Evolutionary conservation across 2,113 vertebrate genomes (phyloP).

Genomic region (Phylloscopus whistleri): DNA sequence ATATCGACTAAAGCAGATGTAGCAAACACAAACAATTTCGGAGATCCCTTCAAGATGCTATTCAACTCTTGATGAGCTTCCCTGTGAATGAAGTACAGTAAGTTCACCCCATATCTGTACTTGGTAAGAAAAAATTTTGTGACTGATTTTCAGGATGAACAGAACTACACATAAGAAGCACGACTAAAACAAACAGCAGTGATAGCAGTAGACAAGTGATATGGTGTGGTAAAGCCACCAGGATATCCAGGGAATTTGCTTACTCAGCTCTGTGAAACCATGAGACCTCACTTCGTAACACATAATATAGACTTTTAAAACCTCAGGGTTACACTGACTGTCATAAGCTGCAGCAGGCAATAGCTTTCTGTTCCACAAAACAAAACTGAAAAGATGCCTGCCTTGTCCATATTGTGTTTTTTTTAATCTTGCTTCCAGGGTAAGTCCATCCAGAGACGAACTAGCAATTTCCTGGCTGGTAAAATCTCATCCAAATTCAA

Average conservation of each 20-base stretch:
- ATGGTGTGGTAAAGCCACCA: slow-evolving; percentile 11
- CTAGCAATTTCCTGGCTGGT: not conserved
- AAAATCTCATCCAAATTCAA: not conserved
- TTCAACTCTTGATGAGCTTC: not conserved
- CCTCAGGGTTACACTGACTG: slow-evolving; percentile 6
- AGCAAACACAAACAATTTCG: not conserved
- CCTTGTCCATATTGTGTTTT: not conserved
- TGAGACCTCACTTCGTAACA: not conserved
- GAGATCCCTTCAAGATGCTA: not conserved
- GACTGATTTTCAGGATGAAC: not conserved
- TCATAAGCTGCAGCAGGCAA: not conserved
- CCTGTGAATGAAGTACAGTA: not conserved
- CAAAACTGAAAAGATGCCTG: not conserved
- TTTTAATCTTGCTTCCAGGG: not conserved
- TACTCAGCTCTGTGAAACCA: slow-evolving; percentile 33
- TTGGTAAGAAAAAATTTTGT: not conserved
- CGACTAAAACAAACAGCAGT: not conserved
- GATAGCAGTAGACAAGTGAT: not conserved
- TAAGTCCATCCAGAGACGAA: not conserved
- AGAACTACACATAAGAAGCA: not conserved
- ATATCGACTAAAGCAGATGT: not conserved
- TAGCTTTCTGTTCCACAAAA: not conserved
- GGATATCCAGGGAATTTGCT: slow-evolving; percentile 30
- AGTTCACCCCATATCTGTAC: not conserved
- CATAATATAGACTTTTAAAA: slow-evolving; percentile 43